Conservation (phyloP, 2,888 invertebrate species). For the Limnephilus auricula region DNA sequence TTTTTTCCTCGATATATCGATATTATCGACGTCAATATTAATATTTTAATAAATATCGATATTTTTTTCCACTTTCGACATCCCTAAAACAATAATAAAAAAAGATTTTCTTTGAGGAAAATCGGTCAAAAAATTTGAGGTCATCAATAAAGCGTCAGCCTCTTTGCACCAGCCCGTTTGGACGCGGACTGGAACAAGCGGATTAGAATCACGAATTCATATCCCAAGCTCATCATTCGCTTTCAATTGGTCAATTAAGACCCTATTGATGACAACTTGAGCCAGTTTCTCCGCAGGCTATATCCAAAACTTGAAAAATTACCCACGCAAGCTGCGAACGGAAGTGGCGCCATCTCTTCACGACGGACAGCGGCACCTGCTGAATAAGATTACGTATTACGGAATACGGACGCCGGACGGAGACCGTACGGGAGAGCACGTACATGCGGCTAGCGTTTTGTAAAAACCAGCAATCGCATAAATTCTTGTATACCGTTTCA, state of each 20-base stretch:
- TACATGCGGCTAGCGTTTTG: neutral
- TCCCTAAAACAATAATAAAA: no score
- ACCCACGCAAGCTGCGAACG: neutral
- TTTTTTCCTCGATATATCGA: no score
- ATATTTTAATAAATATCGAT: no score
- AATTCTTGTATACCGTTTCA: no score
- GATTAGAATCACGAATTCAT: constrained; percentile 48
- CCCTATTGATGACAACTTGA: constrained; percentile 52
- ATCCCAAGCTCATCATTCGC: constrained; percentile 51
- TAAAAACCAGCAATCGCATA: no score
- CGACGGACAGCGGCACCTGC: neutral
- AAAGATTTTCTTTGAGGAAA: neutral
- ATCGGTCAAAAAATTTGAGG: neutral
- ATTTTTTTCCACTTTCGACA: no score
- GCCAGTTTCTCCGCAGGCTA: neutral
- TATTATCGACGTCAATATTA: no score
- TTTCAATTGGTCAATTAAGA: constrained; percentile 54
- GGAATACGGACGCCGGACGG: no score
- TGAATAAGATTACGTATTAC: neutral
- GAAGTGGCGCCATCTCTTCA: constrained; percentile 11
- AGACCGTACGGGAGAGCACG: neutral
- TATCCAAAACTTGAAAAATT: neutral
- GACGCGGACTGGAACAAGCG: constrained; percentile 49
- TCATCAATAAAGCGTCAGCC: constrained; percentile 54
- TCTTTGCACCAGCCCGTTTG: constrained; percentile 38